Percentiles rank a stretch among this genome's conserved stretches.
Evolutionary conservation across 2,888 invertebrate genomes (phyloP).

Genomic region (Dryococelus australis): DNA sequence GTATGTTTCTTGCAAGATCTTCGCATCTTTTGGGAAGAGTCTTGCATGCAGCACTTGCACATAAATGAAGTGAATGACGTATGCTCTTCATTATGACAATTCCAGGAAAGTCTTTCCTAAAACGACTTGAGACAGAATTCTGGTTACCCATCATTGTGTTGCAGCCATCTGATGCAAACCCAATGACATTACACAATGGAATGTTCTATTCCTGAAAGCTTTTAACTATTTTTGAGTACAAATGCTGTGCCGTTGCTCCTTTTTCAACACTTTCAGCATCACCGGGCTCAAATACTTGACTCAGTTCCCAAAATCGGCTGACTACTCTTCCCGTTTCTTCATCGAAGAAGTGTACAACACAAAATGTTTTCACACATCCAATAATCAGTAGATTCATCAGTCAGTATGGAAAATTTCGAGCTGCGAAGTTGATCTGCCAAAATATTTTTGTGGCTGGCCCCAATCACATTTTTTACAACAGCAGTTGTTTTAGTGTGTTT

Average conservation of each 20-base stretch:
- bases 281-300: background rate
- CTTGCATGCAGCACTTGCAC: too few relatives aligned
- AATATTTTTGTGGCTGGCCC: background rate
- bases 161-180: constrained; percentile 36
- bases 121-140: constrained; percentile 42
- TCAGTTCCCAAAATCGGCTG: background rate
- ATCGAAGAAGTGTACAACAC: constrained; percentile 1
- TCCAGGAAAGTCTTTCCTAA: constrained; percentile 45
- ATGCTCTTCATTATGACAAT: constrained; percentile 51
- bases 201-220: background rate
- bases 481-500: background rate
- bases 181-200: constrained; percentile 19
- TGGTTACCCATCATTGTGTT: constrained; percentile 49
- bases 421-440: background rate
- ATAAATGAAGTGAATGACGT: constrained; percentile 53
- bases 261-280: background rate
- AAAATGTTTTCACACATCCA: background rate
- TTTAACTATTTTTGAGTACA: background rate
- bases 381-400: constrained; percentile 27
- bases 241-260: too few relatives aligned
- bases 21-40: constrained; percentile 49
- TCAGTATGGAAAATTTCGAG: background rate
- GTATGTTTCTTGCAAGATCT: constrained; percentile 51
- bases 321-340: background rate
- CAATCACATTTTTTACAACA: too few relatives aligned